Evolutionary conservation across 2,888 invertebrate genomes (phyloP), one percentile per base, ranked within the genome.

Genomic region (Timema cristinae): DNA sequence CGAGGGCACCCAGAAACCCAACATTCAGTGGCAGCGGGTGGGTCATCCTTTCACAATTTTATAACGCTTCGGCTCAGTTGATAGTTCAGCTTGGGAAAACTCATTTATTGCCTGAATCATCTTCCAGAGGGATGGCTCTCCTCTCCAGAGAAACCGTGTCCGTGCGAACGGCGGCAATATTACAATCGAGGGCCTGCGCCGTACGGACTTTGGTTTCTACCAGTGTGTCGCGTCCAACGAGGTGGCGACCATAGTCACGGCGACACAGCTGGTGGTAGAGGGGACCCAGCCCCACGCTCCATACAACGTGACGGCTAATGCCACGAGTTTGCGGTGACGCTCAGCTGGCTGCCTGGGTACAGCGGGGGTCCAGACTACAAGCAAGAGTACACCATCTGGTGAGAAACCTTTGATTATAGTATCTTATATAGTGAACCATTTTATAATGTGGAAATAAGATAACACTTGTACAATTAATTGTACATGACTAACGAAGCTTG

Each of bases 211-310:
- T 82, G 97, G 97, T 67, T 92, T 91, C 81, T 98, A 97, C 83
- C 96, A 98, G 84, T 98, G 98, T 84, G 92, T 97, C 77, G 96
- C 95, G 48, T 90, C 92, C 75, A 98, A 97, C 82, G 96, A 96
- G 85, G 96, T 97, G 77, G 95, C 97, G 66, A 96, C 95, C n/a
- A 91, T 97, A 81, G 92, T 95, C 72, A 91, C 94, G 32, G 90
- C 93, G 77, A 94, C 95, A 68, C 94, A 94, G 81, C 85, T 95
- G 74, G 93, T 95, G 77, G 92, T 95, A 77, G 94, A 95, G 84
- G 96, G 96, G 75, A 97, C 97, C 15, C 95, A 97, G 80, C 97
- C 97, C 15, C 97, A 98, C 84, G 97, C 98, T 63, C 98, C 98
- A 0, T 95, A 95, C 86, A 98, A 98, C 84, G 89, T 98, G 73